These are phyloP conservation scores for Andrena trimmerana DNA, from an alignment of 2,888 invertebrate species.

Conservation along the genomic window DNA sequence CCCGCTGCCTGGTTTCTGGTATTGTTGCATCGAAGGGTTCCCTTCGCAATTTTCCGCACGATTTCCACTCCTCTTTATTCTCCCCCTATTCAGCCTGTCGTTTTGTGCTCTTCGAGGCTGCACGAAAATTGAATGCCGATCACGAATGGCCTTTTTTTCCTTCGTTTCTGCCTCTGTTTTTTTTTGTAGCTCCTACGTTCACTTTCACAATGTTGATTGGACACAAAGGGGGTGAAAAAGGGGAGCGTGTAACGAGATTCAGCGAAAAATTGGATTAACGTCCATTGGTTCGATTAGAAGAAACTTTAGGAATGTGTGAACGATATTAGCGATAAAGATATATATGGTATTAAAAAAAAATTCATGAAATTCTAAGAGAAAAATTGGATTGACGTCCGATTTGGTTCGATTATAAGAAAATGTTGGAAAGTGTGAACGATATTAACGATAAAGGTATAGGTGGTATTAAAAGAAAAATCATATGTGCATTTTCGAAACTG, in stretches of 20 bases:
- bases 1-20: conserved; percentile 48
- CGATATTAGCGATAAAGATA: too few species aligned
- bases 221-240: background rate
- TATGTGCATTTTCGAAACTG: background rate
- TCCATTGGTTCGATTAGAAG: too few species aligned
- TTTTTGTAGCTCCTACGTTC: background rate
- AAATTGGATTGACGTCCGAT: too few species aligned
- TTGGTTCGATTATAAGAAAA: too few species aligned
- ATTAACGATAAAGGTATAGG: background rate
- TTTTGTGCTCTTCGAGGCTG: conserved; percentile 18
- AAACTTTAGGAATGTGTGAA: background rate
- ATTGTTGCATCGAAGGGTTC: conserved; percentile 61
- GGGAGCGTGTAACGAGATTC: background rate
- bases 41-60: conserved; percentile 68
- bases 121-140: conserved; percentile 47
- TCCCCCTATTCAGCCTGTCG: background rate
- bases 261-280: background rate
- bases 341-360: background rate
- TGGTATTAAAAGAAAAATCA: background rate
- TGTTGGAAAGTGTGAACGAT: background rate
- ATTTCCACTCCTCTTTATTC: conserved; percentile 59
- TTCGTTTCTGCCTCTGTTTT: background rate
- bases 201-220: conserved; percentile 14
- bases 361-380: too few species aligned
- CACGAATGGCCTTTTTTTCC: conserved; percentile 31